phyloP scores from a whole-genome alignment of 2,113 vertebrate genomes.

The Chaetodon trifascialis region DNA sequence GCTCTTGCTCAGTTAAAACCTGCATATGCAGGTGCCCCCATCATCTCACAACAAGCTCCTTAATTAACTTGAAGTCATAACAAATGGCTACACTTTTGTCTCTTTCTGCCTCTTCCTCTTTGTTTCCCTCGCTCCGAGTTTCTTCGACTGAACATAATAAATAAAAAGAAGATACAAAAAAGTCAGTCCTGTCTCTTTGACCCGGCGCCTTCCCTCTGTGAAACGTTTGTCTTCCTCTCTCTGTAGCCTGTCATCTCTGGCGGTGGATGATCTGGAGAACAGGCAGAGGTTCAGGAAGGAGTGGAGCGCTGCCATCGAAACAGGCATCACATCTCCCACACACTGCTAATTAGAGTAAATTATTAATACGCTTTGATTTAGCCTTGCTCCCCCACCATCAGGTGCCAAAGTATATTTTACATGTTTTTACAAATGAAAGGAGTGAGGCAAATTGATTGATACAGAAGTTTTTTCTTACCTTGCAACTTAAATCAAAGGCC shows the following conservation, averaged over 20 bases:
- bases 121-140: constrained; percentile 31
- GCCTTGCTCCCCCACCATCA: constrained; percentile 74
- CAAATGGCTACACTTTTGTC: constrained; percentile 70
- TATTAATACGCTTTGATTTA: constrained; percentile 88
- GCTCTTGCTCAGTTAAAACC: constrained; percentile 67
- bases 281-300: constrained; percentile 78
- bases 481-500: constrained; percentile 80
- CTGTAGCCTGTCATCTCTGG: constrained; percentile 72
- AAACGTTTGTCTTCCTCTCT: constrained; percentile 75
- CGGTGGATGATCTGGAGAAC: constrained; percentile 74
- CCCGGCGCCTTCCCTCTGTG: constrained; percentile 48
- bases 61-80: constrained; percentile 80
- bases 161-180: constrained; percentile 45
- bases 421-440: constrained; percentile 84
- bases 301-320: constrained; percentile 73
- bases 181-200: constrained; percentile 59
- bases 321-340: constrained; percentile 82
- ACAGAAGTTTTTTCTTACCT: constrained; percentile 69
- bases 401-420: constrained; percentile 78
- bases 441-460: constrained; percentile 82
- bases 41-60: constrained; percentile 70
- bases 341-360: constrained; percentile 86
- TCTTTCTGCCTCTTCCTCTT: constrained; percentile 48
- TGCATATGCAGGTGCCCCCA: constrained; percentile 69
- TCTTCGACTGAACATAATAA: constrained; percentile 58